These are phyloP conservation scores for Paraescarpia echinospica DNA, from an alignment of 1,140 invertebrate species.

Conservation along the genomic window DNA sequence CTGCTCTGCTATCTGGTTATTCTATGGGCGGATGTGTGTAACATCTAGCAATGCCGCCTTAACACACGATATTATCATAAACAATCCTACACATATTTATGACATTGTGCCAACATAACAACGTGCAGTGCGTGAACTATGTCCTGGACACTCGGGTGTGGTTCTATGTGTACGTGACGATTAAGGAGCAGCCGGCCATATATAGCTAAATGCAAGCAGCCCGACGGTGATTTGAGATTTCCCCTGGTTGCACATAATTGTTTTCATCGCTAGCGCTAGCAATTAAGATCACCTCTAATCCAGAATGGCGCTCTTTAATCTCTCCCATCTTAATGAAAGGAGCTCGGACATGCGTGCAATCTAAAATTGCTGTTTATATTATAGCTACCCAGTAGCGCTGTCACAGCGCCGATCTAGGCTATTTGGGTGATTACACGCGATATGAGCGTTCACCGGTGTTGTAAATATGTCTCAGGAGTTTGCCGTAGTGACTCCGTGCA, in stretches of 20 bases:
- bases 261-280: background rate
- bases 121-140: background rate
- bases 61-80: background rate
- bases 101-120: background rate
- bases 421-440: background rate
- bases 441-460: background rate
- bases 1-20: background rate
- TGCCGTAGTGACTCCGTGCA: background rate
- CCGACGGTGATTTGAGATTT: background rate
- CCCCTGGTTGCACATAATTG: background rate
- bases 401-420: background rate
- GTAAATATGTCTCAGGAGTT: no score
- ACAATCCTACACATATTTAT: background rate
- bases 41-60: background rate
- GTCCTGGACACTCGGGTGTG: background rate
- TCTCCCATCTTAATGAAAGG: background rate
- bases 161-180: background rate
- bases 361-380: conserved; percentile 6
- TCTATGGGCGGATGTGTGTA: background rate
- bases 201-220: background rate
- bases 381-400: background rate
- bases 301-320: background rate
- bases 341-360: background rate
- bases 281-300: conserved; percentile 1
- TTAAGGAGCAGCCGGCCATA: background rate